Evolutionary conservation across 2,113 vertebrate genomes (phyloP).

Genomic region (Cardinalis cardinalis): DNA sequence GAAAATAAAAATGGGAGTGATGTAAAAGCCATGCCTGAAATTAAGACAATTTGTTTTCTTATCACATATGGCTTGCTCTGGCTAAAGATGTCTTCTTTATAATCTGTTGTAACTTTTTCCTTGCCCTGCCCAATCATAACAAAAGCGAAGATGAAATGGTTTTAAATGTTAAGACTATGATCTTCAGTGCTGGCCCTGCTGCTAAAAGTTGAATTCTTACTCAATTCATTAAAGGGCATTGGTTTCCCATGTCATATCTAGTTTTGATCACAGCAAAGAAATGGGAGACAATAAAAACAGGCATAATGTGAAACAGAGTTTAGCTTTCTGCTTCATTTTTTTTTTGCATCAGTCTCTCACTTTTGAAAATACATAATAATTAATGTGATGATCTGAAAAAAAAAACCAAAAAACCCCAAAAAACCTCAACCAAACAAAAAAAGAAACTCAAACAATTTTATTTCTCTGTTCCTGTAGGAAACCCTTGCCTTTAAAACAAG

Average conservation of each 20-base stretch:
- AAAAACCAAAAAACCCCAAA: background rate
- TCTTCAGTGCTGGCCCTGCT: background rate
- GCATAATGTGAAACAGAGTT: conserved; percentile 55
- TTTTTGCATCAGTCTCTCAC: background rate
- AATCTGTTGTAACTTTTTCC: background rate
- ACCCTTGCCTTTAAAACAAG: background rate
- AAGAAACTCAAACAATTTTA: background rate
- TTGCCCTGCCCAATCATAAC: background rate
- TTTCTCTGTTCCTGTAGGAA: background rate
- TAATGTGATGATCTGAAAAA: background rate
- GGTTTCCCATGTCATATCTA: conserved; percentile 52
- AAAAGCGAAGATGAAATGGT: background rate
- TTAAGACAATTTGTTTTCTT: background rate
- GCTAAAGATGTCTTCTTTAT: background rate
- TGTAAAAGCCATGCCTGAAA: background rate
- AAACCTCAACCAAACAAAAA: too few species aligned
- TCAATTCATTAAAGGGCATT: conserved; percentile 29
- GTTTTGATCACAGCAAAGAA: conserved; percentile 43
- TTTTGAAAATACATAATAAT: conserved; percentile 1
- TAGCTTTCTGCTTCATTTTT: background rate
- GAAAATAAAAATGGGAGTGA: background rate
- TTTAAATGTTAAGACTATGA: conserved; percentile 21
- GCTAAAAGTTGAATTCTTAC: conserved; percentile 12
- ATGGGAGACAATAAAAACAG: conserved; percentile 36
- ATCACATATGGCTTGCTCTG: background rate